A percentile compares a stretch with the other conserved stretches of the same genome.
Conservation (phyloP, 2,888 invertebrate species). For the Melanotus villosus region DNA sequence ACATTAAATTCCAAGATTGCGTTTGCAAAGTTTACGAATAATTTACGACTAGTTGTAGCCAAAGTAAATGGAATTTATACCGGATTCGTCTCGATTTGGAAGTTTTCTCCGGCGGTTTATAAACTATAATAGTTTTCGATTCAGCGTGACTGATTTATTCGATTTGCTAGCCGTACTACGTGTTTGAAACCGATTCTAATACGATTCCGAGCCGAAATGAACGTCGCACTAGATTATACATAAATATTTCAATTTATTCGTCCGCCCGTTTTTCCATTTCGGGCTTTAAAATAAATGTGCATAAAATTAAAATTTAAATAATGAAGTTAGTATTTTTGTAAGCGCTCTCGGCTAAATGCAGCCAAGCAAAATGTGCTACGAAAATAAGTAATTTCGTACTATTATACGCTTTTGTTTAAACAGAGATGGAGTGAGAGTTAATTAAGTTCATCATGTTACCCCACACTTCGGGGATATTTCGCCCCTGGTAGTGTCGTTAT, state of each 20-base stretch:
- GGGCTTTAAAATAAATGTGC: constrained; percentile 33
- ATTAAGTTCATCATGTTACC: constrained; percentile 62
- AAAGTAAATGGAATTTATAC: constrained; percentile 18
- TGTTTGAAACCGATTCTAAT: constrained; percentile 15
- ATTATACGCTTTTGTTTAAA: constrained; percentile 61
- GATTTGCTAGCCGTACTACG: background rate
- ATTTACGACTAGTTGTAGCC: constrained; percentile 31
- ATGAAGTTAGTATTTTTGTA: constrained; percentile 38
- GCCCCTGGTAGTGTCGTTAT: constrained; percentile 59
- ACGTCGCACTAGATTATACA: background rate
- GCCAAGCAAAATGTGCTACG: constrained; percentile 45
- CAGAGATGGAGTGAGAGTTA: constrained; percentile 60
- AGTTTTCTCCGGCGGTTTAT: constrained; percentile 32
- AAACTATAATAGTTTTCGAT: constrained; percentile 39
- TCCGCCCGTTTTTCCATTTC: background rate
- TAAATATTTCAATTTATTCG: constrained; percentile 16
- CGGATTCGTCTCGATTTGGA: constrained; percentile 29
- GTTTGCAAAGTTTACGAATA: constrained; percentile 26
- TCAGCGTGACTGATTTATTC: constrained; percentile 32
- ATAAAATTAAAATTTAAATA: constrained; percentile 44
- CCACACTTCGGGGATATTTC: constrained; percentile 57
- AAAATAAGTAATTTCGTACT: constrained; percentile 61
- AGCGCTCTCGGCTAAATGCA: constrained; percentile 27
- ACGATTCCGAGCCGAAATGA: background rate
- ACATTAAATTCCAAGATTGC: constrained; percentile 13